phyloP scores from a whole-genome alignment of 2,797 vertebrate species.

The Manis crassicaudata region DNA sequence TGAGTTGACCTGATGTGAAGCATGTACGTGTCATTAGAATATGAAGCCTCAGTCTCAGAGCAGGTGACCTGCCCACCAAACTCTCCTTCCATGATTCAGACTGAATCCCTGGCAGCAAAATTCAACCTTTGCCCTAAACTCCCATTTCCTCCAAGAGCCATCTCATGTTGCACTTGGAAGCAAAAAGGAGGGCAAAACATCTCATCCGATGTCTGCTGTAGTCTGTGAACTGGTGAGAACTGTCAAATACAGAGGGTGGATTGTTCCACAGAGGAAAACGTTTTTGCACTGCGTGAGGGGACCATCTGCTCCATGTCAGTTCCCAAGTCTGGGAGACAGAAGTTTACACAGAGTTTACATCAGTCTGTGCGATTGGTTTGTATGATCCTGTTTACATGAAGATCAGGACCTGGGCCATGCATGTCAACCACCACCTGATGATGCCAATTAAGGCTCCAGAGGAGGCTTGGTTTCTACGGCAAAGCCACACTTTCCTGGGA shows the following conservation, averaged over 20 bases:
- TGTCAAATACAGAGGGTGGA: accelerated
- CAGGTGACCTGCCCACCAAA: neutral
- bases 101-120: neutral
- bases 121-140: accelerated
- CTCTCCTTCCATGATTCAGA: neutral
- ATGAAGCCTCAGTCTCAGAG: accelerated
- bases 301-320: neutral
- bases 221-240: accelerated
- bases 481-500: neutral
- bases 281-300: accelerated
- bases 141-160: too few species aligned
- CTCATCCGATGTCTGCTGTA: accelerated
- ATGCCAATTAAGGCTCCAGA: neutral
- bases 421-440: accelerated
- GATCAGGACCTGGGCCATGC: neutral
- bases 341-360: neutral
- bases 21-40: accelerated
- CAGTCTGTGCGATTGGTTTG: accelerated
- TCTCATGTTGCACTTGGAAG: neutral
- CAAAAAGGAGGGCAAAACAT: accelerated
- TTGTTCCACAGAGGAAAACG: accelerated
- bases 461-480: neutral
- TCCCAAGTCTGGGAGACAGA: neutral
- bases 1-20: accelerated
- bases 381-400: too few species aligned